Base-by-base conservation (phyloP, 53 echinoderm and acorn worm genomes). In the Pentamera pediparva region DNA sequence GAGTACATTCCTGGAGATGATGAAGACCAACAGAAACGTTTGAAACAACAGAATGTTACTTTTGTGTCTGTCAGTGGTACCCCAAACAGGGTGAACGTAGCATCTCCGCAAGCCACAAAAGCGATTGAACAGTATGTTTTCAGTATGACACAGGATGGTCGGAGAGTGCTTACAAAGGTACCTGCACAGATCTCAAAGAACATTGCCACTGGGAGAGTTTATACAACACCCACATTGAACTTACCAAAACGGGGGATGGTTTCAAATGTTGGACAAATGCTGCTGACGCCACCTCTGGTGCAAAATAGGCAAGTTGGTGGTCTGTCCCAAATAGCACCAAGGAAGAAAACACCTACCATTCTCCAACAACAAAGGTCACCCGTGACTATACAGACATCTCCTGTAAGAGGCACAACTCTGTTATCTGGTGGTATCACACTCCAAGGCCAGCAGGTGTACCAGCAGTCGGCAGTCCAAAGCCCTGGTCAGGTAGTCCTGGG, bases 41-140 rank as follows among this genome's bases (percentile, higher is more conserved):
- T 26, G 26, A 26, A 57, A 9, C 58, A 4, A 28, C 58, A 57
- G 32, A 57, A 20, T 31, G 21, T 57, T 31, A 57, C 26, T 28
- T 7, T 57, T 5, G n/a, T n/a, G n/a, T n/a, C n/a, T n/a, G n/a
- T n/a, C n/a, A n/a, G n/a, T n/a, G n/a, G n/a, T n/a, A n/a, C n/a
- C n/a, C n/a, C n/a, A n/a, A n/a, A n/a, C n/a, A n/a, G n/a, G n/a
- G n/a, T n/a, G n/a, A n/a, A n/a, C n/a, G n/a, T n/a, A n/a, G n/a
- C n/a, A n/a, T n/a, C n/a, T n/a, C n/a, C n/a, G n/a, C n/a, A n/a
- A 19, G 54, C 3, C 18, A 54, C 45, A 2, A 67, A 29, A 1
- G 41, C 26, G 40, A 67, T 67, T 43, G 67, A 67, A 12, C 67
- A 67, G 67, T 67, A 67, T 28, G 39, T 67, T 24, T 67, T 67